A percentile compares a stretch with the other conserved stretches of the same genome.
These are phyloP conservation scores for Xyrichtys novacula DNA, from an alignment of 2,797 vertebrate species.

Conservation along the genomic window DNA sequence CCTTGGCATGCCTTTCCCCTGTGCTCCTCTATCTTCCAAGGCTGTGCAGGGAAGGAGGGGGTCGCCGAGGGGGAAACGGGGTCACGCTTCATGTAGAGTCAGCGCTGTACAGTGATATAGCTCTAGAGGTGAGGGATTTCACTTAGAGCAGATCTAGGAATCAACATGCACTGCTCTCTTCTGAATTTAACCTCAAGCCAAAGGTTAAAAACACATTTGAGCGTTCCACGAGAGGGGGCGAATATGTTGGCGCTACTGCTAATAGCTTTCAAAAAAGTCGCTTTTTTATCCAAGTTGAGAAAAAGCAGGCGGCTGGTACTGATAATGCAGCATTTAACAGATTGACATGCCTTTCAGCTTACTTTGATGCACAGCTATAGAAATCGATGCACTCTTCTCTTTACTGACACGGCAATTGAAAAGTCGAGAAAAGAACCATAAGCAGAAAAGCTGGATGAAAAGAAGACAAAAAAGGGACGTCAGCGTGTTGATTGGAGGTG, in stretches of 20 bases:
- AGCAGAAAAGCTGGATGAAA: constrained; percentile 74
- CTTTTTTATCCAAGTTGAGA: constrained; percentile 39
- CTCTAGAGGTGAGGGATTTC: constrained; percentile 80
- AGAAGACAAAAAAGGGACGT: constrained; percentile 16
- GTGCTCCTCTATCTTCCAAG: constrained; percentile 82
- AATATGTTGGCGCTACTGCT: constrained; percentile 55
- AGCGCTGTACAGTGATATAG: constrained; percentile 70
- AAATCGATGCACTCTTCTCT: neutral
- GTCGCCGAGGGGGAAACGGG: constrained; percentile 78
- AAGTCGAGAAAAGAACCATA: constrained; percentile 54
- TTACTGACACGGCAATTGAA: neutral
- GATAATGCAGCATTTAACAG: constrained; percentile 12
- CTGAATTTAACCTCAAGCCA: constrained; percentile 75
- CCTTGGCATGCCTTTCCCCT: constrained; percentile 84
- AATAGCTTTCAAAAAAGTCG: constrained; percentile 48
- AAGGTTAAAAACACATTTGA: constrained; percentile 78
- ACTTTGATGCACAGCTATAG: constrained; percentile 3
- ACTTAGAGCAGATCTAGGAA: constrained; percentile 77
- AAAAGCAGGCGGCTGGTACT: constrained; percentile 19
- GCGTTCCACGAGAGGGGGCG: constrained; percentile 49
- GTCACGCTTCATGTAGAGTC: constrained; percentile 80
- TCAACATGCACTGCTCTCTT: constrained; percentile 68
- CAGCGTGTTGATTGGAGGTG: constrained; percentile 33
- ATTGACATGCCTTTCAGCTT: constrained; percentile 32
- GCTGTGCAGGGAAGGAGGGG: constrained; percentile 68